These are phyloP conservation scores for Altica lythri DNA, from an alignment of 2,888 invertebrate genomes.

Conservation along the genomic window DNA sequence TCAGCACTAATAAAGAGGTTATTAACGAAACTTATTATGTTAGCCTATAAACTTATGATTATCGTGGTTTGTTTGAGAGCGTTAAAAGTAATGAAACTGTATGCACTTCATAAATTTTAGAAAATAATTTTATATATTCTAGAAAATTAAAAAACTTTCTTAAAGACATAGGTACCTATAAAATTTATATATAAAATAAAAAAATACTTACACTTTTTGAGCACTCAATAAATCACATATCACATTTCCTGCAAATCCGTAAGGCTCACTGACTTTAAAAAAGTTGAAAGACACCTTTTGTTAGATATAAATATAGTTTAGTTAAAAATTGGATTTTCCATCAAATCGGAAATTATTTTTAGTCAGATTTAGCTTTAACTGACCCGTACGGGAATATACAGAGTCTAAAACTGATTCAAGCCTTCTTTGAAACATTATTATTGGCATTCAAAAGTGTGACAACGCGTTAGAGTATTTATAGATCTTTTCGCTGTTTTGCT, in stretches of 20 bases:
- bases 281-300: neutral
- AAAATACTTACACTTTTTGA: neutral
- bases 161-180: neutral
- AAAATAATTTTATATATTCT: neutral
- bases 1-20: no score
- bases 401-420: conserved; percentile 15
- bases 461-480: conserved; percentile 19
- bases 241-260: no score
- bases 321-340: conserved; percentile 1
- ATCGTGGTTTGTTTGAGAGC: no score
- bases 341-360: conserved; percentile 13
- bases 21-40: no score
- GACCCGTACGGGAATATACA: conserved; percentile 10
- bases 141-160: neutral
- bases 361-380: conserved; percentile 4
- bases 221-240: neutral
- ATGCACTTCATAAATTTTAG: no score
- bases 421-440: conserved; percentile 20
- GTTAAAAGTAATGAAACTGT: no score
- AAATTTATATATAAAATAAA: neutral
- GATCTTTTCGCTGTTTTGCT: conserved; percentile 11
- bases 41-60: no score
- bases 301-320: neutral
- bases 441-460: conserved; percentile 23
- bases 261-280: neutral